Evolutionary conservation across 2,797 vertebrate genomes (phyloP), one percentile per base, ranked within the genome.

Genomic region (Amblyopsis hoosieri): DNA sequence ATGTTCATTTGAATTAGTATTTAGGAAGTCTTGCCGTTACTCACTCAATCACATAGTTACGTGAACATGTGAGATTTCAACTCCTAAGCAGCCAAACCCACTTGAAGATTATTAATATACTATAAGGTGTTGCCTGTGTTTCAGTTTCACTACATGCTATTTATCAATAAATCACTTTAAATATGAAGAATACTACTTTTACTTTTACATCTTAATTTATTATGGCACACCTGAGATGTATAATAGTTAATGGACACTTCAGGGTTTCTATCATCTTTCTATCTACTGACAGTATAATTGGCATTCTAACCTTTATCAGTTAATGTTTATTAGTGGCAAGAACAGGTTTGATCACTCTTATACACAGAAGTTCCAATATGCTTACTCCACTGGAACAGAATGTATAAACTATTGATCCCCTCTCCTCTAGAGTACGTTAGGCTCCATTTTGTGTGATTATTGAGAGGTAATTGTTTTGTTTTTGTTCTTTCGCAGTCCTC

Each of bases 321-420:
- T 5, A 62, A 57, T 49, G 60, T 0, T 58, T 5, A 60, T 48
- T 69, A 23, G 56, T 19, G 60, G 33, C 19, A 52, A 81, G 37
- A 90, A 90, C 86, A 74, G 78, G 88, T 90, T 87, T 60, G 84
- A 83, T 86, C 66, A 87, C 72, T 84, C 19, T 13, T 29, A 29
- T 29, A 29, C 23, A 29, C 23, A 4, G 23, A 50, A 33, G 10
- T 63, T 13, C 12, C 3, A 74, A 76, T 29, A 29, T 37, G 51
- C 61, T 55, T 15, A 17, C 45, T 49, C 15, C n/a, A 51, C n/a
- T 1, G 46, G 19, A 64, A 47, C 42, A 64, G 56, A 52, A 63
- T 48, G 54, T 29, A 42, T 42, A 0, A 29, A 63, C 64, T 23
- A 46, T 67, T 8, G 37, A 42, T 64, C 61, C 17, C 50, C 9